Base-by-base conservation (phyloP, 2,797 vertebrate genomes). In the Clarias fuscus region DNA sequence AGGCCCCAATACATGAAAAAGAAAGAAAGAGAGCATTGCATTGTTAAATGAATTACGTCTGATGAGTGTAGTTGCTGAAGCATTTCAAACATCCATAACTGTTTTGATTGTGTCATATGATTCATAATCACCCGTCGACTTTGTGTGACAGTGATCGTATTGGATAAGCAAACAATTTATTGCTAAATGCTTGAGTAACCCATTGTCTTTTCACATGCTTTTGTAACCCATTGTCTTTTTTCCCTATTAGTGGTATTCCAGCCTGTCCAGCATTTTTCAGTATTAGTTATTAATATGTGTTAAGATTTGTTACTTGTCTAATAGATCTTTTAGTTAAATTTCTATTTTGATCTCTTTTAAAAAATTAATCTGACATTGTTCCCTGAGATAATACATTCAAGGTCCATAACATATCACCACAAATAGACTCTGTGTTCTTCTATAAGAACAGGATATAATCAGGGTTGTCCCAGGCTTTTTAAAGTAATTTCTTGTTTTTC, bases 151-250 rank as follows among this genome's bases (percentile, higher is more conserved):
- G 20, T n/a, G 43, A 27, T 40, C 2, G 15, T 30, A 68, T 53
- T 30, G 68, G 40, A 77, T 3, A 48, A 14, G 27, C 48, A 40
- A 37, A 62, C 33, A 22, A 7, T 84, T 75, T 61, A 61, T 80
- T 67, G 59, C 18, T 84, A 62, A 58, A 72, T 73, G 70, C 30
- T 83, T 87, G 72, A 56, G 59, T 73, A 82, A 86, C 61, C 58
- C 48, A n/a, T 30, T 64, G 24, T 82, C 68, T 64, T 27, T 80
- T 72, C 43, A 62, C 48, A n/a, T 65, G 53, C 53, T 56, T 43
- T 56, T 56, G 48, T 18, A 75, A 75, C 30, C 14, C 40, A 40
- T 56, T 56, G 53, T 14, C 53, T 56, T 56, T 56, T 53, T 53
- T 56, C 53, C 53, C 53, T 56, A 56, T 75, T 65, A n/a, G 24